Base-by-base conservation (phyloP, 2,797 vertebrate species). In the Fistularia commersonii region DNA sequence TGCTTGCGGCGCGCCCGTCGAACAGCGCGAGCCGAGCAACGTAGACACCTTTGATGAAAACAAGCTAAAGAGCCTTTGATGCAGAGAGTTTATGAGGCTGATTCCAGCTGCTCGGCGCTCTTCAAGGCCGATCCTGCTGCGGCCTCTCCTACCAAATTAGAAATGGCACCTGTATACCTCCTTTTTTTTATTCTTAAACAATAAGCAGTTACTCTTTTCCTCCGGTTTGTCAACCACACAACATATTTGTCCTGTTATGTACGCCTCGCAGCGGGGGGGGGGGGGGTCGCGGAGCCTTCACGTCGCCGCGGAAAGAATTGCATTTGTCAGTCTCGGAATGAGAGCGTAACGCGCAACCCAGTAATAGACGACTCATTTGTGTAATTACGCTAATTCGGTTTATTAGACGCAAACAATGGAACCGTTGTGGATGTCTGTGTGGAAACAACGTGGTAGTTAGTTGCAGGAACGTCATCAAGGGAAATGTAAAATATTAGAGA, bases 1-100 rank as follows among this genome's bases (percentile, higher is more conserved):
- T 61, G 44, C 79, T 63, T 48, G 47, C 54, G 32, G 51, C 10
- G 53, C 42, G 50, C 61, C 63, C 41, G n/a, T 46, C 67, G 80
- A 74, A 78, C 79, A 76, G 74, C 49, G 55, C 64, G 69, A 68
- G 63, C 69, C 38, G 49, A 64, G 62, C 68, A 49, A 43, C 48
- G 58, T 67, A 83, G 80, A 80, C 87, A 80, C 77, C 83, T 85
- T 82, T 82, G 79, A 87, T 88, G 88, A 85, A 84, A 69, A n/a
- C 72, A 14, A 69, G 52, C 77, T 80, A 77, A 77, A 79, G 77
- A 81, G 66, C 53, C 82, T 90, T 90, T 91, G 87, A 90, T 87
- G 87, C 80, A 44, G 54, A 48, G 54, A 72, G 77, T 87, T 79
- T 82, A 81, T 80, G 68, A 82, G 74, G 77, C 70, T 76, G 76